Evolutionary conservation across 2,797 vertebrate genomes (phyloP).

Genomic region (Cottoperca gobio): DNA sequence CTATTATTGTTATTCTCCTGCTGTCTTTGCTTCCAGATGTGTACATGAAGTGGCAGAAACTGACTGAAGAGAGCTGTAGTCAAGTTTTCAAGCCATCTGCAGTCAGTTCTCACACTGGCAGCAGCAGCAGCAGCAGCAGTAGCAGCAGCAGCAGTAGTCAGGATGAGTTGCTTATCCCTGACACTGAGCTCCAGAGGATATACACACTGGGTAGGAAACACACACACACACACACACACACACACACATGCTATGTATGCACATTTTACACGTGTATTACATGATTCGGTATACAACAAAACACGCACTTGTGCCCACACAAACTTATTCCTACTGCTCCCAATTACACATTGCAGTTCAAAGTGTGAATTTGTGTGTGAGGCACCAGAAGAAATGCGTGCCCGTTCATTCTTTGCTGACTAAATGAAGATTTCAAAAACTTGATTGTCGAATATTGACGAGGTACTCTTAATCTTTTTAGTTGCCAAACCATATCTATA

Average conservation of each 20-base stretch:
- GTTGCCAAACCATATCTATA: neutral
- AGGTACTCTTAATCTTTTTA: neutral
- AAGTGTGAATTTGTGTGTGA: neutral
- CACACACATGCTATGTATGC: neutral
- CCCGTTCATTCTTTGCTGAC: neutral
- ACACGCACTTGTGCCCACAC: neutral
- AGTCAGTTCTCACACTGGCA: conserved; percentile 49
- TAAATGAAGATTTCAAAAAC: neutral
- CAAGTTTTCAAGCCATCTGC: conserved; percentile 81
- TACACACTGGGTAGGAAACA: conserved; percentile 75
- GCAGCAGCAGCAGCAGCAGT: too few relatives aligned
- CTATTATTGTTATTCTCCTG: neutral
- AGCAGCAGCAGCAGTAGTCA: conserved; percentile 50
- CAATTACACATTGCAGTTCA: neutral
- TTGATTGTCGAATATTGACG: neutral
- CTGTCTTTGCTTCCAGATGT: conserved; percentile 73
- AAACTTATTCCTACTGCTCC: neutral
- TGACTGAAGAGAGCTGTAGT: conserved; percentile 72
- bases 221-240: neutral
- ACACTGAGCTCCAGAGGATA: conserved; percentile 82
- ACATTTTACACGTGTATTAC: neutral
- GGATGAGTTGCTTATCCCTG: conserved; percentile 82
- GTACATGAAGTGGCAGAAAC: conserved; percentile 74
- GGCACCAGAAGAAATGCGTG: neutral
- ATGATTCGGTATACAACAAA: neutral